These are phyloP conservation scores for Morelia viridis DNA, from an alignment of 2,797 vertebrate species.

Conservation along the genomic window DNA sequence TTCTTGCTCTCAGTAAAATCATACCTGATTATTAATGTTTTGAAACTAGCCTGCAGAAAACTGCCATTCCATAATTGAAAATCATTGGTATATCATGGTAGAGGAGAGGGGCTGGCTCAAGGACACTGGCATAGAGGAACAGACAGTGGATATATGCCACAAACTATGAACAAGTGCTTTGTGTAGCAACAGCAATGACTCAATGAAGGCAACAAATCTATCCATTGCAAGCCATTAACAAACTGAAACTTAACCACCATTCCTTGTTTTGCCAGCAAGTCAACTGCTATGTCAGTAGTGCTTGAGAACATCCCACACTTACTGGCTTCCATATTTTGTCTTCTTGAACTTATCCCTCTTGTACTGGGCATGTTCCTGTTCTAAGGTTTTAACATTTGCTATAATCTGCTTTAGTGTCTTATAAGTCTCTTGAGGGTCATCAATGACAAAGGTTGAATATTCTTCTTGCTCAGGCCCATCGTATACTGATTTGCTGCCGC, in stretches of 20 bases:
- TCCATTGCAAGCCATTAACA: background rate
- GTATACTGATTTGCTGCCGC: constrained; percentile 95
- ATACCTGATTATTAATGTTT: background rate
- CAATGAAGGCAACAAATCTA: background rate
- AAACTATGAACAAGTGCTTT: background rate
- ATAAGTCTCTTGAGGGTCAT: constrained; percentile 96
- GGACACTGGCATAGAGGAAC: background rate
- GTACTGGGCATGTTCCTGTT: constrained; percentile 94
- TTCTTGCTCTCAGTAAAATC: background rate
- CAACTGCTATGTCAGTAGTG: constrained; percentile 7
- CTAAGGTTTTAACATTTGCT: constrained; percentile 84
- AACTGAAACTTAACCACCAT: background rate
- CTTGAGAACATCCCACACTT: constrained; percentile 65
- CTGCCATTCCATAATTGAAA: background rate
- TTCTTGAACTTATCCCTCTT: constrained; percentile 97
- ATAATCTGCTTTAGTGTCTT: constrained; percentile 91
- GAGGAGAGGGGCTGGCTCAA: background rate
- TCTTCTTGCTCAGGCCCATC: constrained; percentile 96
- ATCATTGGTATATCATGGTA: background rate
- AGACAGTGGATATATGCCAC: background rate
- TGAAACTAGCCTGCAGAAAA: background rate
- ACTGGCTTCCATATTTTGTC: constrained; percentile 98
- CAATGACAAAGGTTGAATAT: constrained; percentile 93
- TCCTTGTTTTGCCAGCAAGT: background rate
- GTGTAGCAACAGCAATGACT: background rate